A percentile compares a stretch with the other conserved stretches of the same genome.
Conservation (phyloP, 92 coral and sea anemone species). For the Metridium senile region DNA sequence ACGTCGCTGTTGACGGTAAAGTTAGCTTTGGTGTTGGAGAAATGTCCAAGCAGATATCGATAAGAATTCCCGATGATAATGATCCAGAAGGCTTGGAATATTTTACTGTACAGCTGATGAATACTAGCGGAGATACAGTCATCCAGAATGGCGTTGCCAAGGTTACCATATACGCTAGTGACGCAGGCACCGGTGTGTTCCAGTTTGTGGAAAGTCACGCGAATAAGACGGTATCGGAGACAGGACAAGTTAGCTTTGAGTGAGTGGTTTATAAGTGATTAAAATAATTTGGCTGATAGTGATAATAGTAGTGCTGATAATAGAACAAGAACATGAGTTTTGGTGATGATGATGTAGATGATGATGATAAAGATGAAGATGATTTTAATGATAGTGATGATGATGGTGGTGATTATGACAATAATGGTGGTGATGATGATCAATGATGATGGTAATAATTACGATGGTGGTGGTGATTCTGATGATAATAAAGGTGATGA, state of each 20-base stretch:
- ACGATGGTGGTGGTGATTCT: too few species aligned
- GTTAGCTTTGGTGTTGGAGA: slow-evolving; percentile 64
- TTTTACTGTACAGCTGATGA: slow-evolving; percentile 69
- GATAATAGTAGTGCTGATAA: neutral
- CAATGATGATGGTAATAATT: too few species aligned
- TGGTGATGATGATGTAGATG: neutral
- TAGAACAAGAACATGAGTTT: neutral
- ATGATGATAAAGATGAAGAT: neutral
- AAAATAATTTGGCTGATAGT: neutral
- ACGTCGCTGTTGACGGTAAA: slow-evolving; percentile 23
- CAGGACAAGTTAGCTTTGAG: slow-evolving; percentile 58
- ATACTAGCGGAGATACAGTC: slow-evolving; percentile 83
- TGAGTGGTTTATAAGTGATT: too few species aligned
- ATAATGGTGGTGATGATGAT: too few species aligned
- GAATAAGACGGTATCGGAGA: slow-evolving; percentile 79
- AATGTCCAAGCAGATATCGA: slow-evolving; percentile 53
- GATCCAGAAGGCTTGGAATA: slow-evolving; percentile 90
- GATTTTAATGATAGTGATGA: too few species aligned
- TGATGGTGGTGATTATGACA: too few species aligned
- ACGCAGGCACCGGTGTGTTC: slow-evolving; percentile 89
- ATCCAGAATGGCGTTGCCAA: slow-evolving; percentile 73
- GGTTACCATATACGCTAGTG: slow-evolving; percentile 84
- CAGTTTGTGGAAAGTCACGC: slow-evolving; percentile 67
- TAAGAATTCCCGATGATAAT: slow-evolving; percentile 60
- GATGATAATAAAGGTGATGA: too few species aligned